Conservation (phyloP, 2,888 invertebrate genomes). For the Nebria brevicollis region DNA sequence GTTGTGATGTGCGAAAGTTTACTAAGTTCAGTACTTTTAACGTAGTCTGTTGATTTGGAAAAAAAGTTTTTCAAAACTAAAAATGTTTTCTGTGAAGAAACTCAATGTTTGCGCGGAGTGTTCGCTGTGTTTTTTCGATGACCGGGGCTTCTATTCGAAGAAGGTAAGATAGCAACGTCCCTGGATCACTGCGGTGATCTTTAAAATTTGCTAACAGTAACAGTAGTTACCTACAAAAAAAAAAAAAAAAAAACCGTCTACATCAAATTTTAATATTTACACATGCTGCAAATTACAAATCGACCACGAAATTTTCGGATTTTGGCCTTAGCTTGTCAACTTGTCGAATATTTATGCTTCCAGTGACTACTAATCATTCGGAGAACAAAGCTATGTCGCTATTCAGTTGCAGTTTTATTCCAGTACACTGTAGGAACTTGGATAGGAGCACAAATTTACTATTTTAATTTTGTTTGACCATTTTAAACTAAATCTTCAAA, state of each 20-base stretch:
- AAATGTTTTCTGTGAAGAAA: conserved; percentile 59
- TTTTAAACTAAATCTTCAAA: not conserved
- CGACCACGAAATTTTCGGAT: conserved; percentile 17
- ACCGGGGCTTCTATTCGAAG: conserved; percentile 58
- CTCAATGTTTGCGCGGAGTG: conserved; percentile 60
- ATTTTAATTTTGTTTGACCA: not conserved
- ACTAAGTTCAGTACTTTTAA: conserved; percentile 45
- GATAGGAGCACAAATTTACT: not conserved
- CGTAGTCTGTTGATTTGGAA: conserved; percentile 55
- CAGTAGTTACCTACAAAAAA: conserved; percentile 4
- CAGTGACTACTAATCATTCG: conserved; percentile 25
- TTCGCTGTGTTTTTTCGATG: conserved; percentile 60
- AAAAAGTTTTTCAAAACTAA: conserved; percentile 50
- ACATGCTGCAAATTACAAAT: conserved; percentile 6
- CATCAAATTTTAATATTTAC: not conserved
- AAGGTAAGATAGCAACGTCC: conserved; percentile 60
- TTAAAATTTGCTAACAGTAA: conserved; percentile 38
- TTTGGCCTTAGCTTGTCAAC: not conserved
- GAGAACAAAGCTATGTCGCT: not conserved
- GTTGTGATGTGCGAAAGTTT: conserved; percentile 47
- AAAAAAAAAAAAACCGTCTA: not conserved
- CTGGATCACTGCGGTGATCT: conserved; percentile 40
- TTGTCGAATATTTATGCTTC: conserved; percentile 24
- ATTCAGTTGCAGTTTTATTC: not conserved
- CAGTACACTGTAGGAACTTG: not conserved